Evolutionary conservation across 2,797 vertebrate genomes (phyloP).

Genomic region (Capromys pilorides): DNA sequence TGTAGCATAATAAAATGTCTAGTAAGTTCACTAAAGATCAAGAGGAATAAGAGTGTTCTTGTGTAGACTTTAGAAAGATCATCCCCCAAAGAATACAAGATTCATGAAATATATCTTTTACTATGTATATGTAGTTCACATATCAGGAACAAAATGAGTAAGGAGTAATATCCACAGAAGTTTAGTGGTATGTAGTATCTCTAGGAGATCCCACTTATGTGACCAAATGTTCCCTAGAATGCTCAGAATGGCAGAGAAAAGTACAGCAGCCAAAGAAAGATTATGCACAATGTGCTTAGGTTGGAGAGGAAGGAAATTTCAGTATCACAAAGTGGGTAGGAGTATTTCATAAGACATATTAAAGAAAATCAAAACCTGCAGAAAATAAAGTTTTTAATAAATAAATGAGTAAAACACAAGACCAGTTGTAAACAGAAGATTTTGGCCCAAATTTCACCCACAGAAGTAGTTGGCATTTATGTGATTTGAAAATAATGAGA

Average conservation of each 20-base stretch:
- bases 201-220: not conserved
- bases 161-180: not conserved
- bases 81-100: not conserved
- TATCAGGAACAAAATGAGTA: slow-evolving; percentile 42
- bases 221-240: not conserved
- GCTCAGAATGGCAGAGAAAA: slow-evolving; percentile 35
- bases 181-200: not conserved
- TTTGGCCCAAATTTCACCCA: not conserved
- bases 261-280: slow-evolving; percentile 10
- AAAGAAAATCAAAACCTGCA: slow-evolving; percentile 55
- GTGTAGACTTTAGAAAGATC: slow-evolving; percentile 29
- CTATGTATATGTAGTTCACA: not conserved
- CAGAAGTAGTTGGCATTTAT: not conserved
- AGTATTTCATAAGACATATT: slow-evolving; percentile 1
- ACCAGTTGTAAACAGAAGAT: slow-evolving; percentile 1
- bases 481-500: not conserved
- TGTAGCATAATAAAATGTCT: slow-evolving; percentile 26
- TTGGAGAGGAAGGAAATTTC: slow-evolving; percentile 34
- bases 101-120: slow-evolving; percentile 41
- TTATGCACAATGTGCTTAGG: not conserved
- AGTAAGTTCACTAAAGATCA: slow-evolving; percentile 40
- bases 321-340: not conserved
- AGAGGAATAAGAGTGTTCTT: slow-evolving; percentile 13
- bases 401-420: slow-evolving; percentile 9
- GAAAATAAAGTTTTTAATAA: slow-evolving; percentile 47